Percentiles rank a stretch among this genome's conserved stretches.
phyloP scores from a whole-genome alignment of 1,140 invertebrate genomes.

The Drosophila biarmipes region DNA sequence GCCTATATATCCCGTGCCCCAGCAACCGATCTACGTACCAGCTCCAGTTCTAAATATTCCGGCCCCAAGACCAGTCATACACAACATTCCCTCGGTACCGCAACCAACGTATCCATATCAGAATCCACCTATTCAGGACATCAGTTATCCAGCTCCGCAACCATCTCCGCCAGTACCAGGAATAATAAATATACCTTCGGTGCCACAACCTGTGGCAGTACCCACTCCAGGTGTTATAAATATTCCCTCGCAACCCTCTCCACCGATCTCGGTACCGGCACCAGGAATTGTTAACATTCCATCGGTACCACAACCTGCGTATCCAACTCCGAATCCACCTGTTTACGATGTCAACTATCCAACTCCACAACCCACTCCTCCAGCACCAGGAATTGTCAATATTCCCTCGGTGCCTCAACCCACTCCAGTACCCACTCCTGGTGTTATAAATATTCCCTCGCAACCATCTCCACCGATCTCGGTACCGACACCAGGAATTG shows the following conservation, averaged over 20 bases:
- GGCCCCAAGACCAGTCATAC: conserved; percentile 86
- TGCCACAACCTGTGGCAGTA: conserved; percentile 16
- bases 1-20: conserved; percentile 21
- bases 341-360: conserved; percentile 57
- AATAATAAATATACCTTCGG: conserved; percentile 8
- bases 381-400: conserved; percentile 3
- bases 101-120: conserved; percentile 7
- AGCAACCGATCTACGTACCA: conserved; percentile 29
- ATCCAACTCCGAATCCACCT: conserved; percentile 7
- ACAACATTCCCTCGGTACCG: conserved; percentile 42
- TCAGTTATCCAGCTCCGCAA: conserved; percentile 56
- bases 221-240: conserved; percentile 37
- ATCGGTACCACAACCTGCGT: conserved; percentile 17
- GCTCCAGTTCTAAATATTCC: conserved; percentile 13
- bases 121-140: conserved; percentile 29
- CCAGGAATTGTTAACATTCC: conserved; percentile 81
- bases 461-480: conserved; percentile 1
- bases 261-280: conserved; percentile 18
- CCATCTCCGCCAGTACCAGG: conserved; percentile 15
- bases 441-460: conserved; percentile 41
- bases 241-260: conserved; percentile 22
- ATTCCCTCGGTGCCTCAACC: conserved; percentile 5
- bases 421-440: conserved; percentile 17
- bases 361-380: conserved; percentile 2
- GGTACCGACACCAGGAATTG: conserved; percentile 16